phyloP scores from a whole-genome alignment of 2,113 vertebrate genomes.

The Sylvilagus bachmani region DNA sequence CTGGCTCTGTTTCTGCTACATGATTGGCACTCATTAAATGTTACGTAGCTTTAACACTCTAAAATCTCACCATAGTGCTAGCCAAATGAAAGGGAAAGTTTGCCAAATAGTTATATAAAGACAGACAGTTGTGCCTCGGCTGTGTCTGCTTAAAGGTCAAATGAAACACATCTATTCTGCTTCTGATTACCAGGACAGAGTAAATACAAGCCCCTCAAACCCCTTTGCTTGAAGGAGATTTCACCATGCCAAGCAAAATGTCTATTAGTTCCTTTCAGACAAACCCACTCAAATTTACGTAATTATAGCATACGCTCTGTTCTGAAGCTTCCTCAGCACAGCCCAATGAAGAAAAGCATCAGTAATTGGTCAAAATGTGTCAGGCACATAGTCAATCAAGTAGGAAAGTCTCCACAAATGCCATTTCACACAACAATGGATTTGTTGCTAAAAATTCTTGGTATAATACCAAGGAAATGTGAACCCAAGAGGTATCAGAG shows the following conservation, averaged over 20 bases:
- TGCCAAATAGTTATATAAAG: conserved; percentile 58
- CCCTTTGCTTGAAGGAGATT: not conserved
- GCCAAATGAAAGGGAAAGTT: conserved; percentile 1
- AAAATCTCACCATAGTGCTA: not conserved
- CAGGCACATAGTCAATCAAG: conserved; percentile 42
- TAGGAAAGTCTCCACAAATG: not conserved
- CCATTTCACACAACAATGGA: conserved; percentile 48
- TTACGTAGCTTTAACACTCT: not conserved
- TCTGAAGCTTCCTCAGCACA: conserved; percentile 27
- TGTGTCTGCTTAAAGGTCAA: conserved; percentile 69
- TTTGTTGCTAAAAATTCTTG: conserved; percentile 46
- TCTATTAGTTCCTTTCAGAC: conserved; percentile 56
- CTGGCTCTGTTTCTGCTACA: not conserved
- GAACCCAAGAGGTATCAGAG: not conserved
- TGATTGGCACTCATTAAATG: conserved; percentile 40
- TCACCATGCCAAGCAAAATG: conserved; percentile 42
- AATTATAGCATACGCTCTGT: conserved; percentile 40
- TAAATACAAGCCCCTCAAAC: conserved; percentile 39
- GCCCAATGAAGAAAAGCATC: not conserved
- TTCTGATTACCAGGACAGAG: conserved; percentile 44
- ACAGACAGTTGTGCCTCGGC: not conserved
- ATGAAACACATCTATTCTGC: conserved; percentile 4
- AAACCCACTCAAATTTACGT: conserved; percentile 60
- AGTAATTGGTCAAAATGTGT: conserved; percentile 63
- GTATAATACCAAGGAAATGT: conserved; percentile 30